Conservation (phyloP, 2,797 vertebrate species). For the Notoglanidium macrostoma region DNA sequence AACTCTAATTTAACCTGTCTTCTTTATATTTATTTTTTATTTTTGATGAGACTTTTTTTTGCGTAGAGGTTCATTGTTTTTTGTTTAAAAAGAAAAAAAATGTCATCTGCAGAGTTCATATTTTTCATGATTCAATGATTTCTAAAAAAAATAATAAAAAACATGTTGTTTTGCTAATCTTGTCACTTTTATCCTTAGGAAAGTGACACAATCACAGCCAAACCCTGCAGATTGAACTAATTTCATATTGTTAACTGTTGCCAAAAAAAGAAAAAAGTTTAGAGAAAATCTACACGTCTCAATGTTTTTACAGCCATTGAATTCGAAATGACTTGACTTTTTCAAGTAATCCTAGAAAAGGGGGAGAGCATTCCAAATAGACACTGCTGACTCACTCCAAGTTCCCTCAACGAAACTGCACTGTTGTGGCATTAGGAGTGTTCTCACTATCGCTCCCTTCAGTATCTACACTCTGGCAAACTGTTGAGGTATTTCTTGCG, state of each 20-base stretch:
- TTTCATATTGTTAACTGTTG: slow-evolving; percentile 82
- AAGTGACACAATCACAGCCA: slow-evolving; percentile 80
- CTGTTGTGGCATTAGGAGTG: slow-evolving; percentile 98
- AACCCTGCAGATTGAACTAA: slow-evolving; percentile 65
- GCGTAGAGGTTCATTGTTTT: slow-evolving; percentile 64
- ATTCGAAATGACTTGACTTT: slow-evolving; percentile 99
- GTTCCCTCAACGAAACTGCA: slow-evolving; percentile 99
- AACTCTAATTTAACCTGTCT: slow-evolving; percentile 51
- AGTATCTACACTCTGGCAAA: slow-evolving; percentile 93
- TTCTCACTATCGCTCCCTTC: slow-evolving; percentile 90
- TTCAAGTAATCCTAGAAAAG: slow-evolving; percentile 99
- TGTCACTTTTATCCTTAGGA: slow-evolving; percentile 93
- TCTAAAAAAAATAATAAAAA: not conserved
- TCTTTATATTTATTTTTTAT: slow-evolving; percentile 27
- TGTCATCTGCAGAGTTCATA: slow-evolving; percentile 76
- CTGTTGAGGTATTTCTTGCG: slow-evolving; percentile 98
- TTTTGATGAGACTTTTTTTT: slow-evolving; percentile 65
- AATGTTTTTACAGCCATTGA: slow-evolving; percentile 99
- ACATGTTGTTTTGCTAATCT: slow-evolving; percentile 79
- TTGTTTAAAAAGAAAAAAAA: slow-evolving; percentile 58
- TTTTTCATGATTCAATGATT: slow-evolving; percentile 67
- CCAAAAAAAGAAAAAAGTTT: slow-evolving; percentile 55
- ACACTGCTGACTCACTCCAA: slow-evolving; percentile 99
- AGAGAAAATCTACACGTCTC: slow-evolving; percentile 92
- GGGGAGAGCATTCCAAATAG: slow-evolving; percentile 98